These are phyloP conservation scores for Spermophilus dauricus DNA, from an alignment of 2,113 vertebrate genomes.

Conservation along the genomic window DNA sequence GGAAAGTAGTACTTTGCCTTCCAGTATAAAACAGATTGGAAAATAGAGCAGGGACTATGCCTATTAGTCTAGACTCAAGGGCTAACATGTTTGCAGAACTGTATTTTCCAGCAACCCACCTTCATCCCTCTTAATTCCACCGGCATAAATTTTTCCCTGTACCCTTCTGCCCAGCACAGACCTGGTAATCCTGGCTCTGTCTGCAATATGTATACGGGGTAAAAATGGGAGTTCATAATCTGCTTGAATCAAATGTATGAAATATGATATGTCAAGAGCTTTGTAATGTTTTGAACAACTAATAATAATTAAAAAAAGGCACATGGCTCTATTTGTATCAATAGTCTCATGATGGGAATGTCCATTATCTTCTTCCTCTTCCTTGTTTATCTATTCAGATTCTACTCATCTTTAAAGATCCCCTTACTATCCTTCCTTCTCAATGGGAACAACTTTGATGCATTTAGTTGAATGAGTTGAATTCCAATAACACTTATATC, in stretches of 20 bases:
- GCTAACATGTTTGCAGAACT: not conserved
- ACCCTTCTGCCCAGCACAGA: not conserved
- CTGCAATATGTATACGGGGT: too few species aligned
- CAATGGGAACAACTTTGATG: not conserved
- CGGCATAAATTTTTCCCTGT: not conserved
- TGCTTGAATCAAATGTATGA: too few species aligned
- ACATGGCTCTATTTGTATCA: not conserved
- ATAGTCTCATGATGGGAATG: not conserved
- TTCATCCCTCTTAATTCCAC: not conserved
- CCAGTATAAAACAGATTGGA: not conserved
- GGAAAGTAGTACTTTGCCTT: slow-evolving; percentile 30
- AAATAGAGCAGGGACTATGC: not conserved
- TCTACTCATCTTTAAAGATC: not conserved
- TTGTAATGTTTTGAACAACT: too few species aligned
- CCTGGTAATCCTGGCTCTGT: not conserved
- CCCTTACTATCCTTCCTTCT: not conserved
- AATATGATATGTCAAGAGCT: too few species aligned
- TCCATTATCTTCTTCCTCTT: not conserved
- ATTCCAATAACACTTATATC: not conserved
- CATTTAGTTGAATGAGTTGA: not conserved
- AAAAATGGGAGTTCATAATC: too few species aligned
- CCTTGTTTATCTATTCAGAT: not conserved
- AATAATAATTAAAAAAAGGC: not conserved
- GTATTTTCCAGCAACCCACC: not conserved
- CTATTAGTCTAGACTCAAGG: not conserved